Conservation (phyloP, 2,113 vertebrate species). For the Eretmochelys imbricata region DNA sequence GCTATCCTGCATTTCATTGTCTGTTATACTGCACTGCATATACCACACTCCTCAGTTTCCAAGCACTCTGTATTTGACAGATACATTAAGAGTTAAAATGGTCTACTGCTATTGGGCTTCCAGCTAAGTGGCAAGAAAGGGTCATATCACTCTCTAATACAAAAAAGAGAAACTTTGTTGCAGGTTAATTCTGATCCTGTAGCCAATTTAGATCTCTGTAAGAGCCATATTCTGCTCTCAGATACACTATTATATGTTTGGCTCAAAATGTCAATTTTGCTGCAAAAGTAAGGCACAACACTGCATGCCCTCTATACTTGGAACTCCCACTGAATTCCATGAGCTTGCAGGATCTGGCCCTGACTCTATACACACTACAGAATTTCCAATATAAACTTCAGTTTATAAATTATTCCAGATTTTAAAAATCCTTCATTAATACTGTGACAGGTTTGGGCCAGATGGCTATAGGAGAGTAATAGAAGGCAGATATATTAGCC, state of each 20-base stretch:
- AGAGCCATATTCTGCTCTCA: neutral
- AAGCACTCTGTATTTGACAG: neutral
- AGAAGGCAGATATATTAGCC: too few relatives aligned
- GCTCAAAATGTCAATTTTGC: neutral
- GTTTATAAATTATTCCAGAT: neutral
- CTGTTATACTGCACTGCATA: neutral
- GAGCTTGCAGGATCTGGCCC: neutral
- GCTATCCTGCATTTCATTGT: fast-evolving
- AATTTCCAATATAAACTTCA: neutral
- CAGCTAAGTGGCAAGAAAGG: neutral
- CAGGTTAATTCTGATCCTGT: neutral
- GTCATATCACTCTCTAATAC: neutral
- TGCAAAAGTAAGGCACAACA: neutral
- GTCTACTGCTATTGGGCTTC: neutral
- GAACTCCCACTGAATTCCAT: neutral
- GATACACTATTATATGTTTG: neutral
- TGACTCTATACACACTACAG: neutral
- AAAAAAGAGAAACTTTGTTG: neutral
- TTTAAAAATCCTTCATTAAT: neutral
- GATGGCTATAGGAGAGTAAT: too few relatives aligned
- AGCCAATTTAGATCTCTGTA: neutral
- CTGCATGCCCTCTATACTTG: neutral
- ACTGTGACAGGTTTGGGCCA: too few relatives aligned
- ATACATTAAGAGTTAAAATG: neutral
- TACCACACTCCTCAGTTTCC: neutral